These are phyloP conservation scores for Xenopus petersii DNA, from an alignment of 2,797 vertebrate species.

Conservation along the genomic window DNA sequence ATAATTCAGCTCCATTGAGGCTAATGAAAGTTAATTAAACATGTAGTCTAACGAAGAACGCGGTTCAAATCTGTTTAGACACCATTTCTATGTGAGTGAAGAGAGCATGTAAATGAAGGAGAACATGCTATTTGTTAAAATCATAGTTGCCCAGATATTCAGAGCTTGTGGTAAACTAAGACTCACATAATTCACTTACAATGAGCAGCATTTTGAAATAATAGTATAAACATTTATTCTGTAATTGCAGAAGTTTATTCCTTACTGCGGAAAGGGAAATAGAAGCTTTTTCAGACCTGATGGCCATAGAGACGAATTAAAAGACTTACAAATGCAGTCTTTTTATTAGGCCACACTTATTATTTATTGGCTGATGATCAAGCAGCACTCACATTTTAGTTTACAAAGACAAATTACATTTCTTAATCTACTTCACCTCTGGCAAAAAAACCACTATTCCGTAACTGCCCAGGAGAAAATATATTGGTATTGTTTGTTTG, in stretches of 20 bases:
- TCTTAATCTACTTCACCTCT: neutral
- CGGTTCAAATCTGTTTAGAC: neutral
- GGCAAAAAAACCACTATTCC: neutral
- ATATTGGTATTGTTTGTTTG: conserved; percentile 1
- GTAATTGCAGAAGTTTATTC: neutral
- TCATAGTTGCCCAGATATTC: neutral
- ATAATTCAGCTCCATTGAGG: neutral
- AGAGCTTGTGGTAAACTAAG: neutral
- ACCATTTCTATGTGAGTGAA: neutral
- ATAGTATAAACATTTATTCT: neutral
- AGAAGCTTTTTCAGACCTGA: neutral
- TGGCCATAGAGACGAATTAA: conserved; percentile 2
- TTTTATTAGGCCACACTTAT: neutral
- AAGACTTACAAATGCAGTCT: neutral
- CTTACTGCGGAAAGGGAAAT: neutral
- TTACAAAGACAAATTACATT: conserved; percentile 8
- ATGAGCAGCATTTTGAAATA: neutral
- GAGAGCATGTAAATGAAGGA: conserved; percentile 1
- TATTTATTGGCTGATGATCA: conserved; percentile 25
- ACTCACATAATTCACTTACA: neutral
- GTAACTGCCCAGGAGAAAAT: neutral
- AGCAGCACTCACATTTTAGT: neutral
- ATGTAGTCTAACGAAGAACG: conserved; percentile 15
- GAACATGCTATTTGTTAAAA: neutral
- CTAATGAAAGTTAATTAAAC: conserved; percentile 26